Conservation (phyloP, 1,140 invertebrate species). For the Nebria ingens region DNA sequence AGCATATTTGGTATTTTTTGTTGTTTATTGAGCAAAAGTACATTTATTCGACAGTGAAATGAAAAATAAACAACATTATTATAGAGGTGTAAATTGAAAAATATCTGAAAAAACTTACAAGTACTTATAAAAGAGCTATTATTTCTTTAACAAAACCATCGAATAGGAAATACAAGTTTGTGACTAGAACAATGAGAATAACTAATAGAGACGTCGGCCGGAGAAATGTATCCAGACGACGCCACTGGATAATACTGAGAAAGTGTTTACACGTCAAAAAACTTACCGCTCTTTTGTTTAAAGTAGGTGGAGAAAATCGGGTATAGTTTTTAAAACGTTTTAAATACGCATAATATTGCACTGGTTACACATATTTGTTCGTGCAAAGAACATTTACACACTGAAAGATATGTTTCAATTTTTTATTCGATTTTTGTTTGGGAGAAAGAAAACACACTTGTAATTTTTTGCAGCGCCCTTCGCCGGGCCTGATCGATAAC, state of each 20-base stretch:
- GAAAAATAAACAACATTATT: no score
- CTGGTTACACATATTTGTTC: not conserved
- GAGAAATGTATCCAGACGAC: no score
- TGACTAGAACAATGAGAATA: not conserved
- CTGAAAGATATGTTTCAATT: not conserved
- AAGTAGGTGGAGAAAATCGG: no score
- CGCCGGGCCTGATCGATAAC: not conserved
- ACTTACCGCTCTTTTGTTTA: no score
- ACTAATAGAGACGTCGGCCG: no score
- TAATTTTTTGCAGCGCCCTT: not conserved
- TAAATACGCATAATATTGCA: conserved; percentile 4
- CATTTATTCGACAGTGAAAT: not conserved
- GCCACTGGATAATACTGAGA: not conserved
- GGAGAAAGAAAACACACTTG: not conserved
- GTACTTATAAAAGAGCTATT: no score
- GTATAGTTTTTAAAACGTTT: not conserved
- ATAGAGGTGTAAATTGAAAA: not conserved
- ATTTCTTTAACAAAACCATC: not conserved
- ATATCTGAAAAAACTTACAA: no score
- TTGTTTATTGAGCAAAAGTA: not conserved
- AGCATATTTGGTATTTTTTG: not conserved
- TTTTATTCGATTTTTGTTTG: not conserved
- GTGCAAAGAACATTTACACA: conserved; percentile 2
- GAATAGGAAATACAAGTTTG: not conserved
- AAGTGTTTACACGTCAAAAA: no score